phyloP scores from a whole-genome alignment of 2,797 vertebrate species.

The Cyprinella venusta region DNA sequence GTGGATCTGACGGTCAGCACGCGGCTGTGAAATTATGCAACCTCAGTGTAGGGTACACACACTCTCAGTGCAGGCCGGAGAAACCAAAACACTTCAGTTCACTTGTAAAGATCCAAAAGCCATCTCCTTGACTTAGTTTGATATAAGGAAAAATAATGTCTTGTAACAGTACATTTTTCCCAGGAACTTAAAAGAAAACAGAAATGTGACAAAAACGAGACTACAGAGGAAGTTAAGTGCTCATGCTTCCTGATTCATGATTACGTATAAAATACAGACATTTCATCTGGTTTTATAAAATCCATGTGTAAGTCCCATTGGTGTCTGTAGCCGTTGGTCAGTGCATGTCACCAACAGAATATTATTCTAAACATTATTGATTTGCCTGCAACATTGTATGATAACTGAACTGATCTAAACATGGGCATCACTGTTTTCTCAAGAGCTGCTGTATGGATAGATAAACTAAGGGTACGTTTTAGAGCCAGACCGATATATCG shows the following conservation, averaged over 20 bases:
- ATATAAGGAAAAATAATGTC: not conserved
- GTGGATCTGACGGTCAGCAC: conserved; percentile 41
- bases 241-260: not conserved
- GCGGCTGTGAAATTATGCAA: conserved; percentile 17
- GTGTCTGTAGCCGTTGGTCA: not conserved
- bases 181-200: not conserved
- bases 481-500: no score
- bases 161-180: not conserved
- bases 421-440: no score
- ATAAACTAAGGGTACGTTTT: no score
- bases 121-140: not conserved
- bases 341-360: not conserved
- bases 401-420: no score
- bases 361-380: no score
- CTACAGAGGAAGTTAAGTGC: not conserved
- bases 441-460: no score
- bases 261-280: not conserved
- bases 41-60: not conserved
- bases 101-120: not conserved
- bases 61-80: not conserved
- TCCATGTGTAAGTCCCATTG: not conserved
- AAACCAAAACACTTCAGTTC: not conserved
- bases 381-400: no score
- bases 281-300: not conserved
- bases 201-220: not conserved